Evolutionary conservation across 2,113 vertebrate genomes (phyloP).

Genomic region (Campylomormyrus tamandua): DNA sequence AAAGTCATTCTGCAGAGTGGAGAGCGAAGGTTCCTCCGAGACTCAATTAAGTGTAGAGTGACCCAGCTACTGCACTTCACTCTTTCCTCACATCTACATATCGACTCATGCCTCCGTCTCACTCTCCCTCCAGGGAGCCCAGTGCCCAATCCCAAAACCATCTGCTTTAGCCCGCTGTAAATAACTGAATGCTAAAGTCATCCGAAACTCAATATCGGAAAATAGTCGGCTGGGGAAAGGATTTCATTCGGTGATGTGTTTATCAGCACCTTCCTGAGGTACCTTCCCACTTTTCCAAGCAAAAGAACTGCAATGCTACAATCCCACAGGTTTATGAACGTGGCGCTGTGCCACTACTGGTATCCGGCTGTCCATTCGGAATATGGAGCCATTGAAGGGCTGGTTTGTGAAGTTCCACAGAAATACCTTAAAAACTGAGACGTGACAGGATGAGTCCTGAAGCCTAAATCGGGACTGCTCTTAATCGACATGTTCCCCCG

Average conservation of each 20-base stretch:
- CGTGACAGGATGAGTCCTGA: neutral
- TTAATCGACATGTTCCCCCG: neutral
- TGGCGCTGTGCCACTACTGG: neutral
- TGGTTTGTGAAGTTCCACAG: neutral
- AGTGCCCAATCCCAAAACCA: constrained; percentile 30
- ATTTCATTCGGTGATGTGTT: constrained; percentile 22
- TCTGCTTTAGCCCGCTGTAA: constrained; percentile 26
- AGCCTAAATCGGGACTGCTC: neutral
- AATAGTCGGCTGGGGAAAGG: neutral
- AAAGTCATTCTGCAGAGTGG: neutral
- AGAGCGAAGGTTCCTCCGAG: neutral
- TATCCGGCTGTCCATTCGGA: neutral
- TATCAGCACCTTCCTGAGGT: neutral
- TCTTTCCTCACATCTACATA: neutral
- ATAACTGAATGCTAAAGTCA: constrained; percentile 31
- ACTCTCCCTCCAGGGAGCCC: neutral
- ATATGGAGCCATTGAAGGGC: neutral
- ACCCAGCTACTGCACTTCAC: neutral
- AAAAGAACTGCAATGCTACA: neutral
- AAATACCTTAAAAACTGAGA: neutral
- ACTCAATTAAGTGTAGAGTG: neutral
- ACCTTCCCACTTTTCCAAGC: constrained; percentile 21
- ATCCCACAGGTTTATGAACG: neutral
- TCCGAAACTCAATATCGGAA: constrained; percentile 26
- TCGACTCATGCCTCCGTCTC: constrained; percentile 19